phyloP scores from a whole-genome alignment of 1,140 invertebrate genomes.

The Schlechtendalia chinensis region DNA sequence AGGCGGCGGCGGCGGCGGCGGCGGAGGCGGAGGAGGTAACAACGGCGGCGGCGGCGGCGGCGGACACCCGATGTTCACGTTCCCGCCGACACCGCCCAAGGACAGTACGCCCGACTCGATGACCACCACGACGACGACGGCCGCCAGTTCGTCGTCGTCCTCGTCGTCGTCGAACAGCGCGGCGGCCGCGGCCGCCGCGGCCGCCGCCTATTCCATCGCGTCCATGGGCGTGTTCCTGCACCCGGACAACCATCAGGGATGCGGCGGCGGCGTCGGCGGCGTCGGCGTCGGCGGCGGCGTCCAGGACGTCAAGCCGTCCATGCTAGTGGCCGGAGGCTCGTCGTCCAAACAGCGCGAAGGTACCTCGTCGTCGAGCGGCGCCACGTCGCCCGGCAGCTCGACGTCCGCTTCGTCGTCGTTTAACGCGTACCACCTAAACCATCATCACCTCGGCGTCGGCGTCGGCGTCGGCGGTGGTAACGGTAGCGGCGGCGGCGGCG shows the following conservation, averaged over 20 bases:
- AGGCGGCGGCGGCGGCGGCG: constrained; percentile 18
- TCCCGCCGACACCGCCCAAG: constrained; percentile 53
- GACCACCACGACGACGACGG: constrained; percentile 51
- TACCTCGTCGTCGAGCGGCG: constrained; percentile 52
- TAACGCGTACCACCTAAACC: constrained; percentile 51
- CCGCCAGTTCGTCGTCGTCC: constrained; percentile 50
- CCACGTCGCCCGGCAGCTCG: constrained; percentile 43
- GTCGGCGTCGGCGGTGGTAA: constrained; percentile 38
- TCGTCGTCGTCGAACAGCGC: constrained; percentile 52
- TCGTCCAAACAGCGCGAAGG: constrained; percentile 54
- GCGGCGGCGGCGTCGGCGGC: constrained; percentile 23
- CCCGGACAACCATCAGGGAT: constrained; percentile 52
- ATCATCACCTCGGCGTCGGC: constrained; percentile 52
- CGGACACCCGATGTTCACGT: constrained; percentile 53
- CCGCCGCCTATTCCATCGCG: constrained; percentile 49
- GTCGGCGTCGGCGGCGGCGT: constrained; percentile 31
- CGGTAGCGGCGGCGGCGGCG: constrained; percentile 48
- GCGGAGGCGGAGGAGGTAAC: constrained; percentile 12
- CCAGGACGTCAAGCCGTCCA: constrained; percentile 53
- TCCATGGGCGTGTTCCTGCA: constrained; percentile 54
- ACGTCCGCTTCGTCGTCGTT: constrained; percentile 42
- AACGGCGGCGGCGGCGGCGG: constrained; percentile 19
- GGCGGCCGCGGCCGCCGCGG: constrained; percentile 52
- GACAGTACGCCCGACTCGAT: constrained; percentile 53
- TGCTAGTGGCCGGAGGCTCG: constrained; percentile 48